Evolutionary conservation across 2,888 invertebrate genomes (phyloP), one percentile per base, ranked within the genome.

Genomic region (Ennomos erosarius): DNA sequence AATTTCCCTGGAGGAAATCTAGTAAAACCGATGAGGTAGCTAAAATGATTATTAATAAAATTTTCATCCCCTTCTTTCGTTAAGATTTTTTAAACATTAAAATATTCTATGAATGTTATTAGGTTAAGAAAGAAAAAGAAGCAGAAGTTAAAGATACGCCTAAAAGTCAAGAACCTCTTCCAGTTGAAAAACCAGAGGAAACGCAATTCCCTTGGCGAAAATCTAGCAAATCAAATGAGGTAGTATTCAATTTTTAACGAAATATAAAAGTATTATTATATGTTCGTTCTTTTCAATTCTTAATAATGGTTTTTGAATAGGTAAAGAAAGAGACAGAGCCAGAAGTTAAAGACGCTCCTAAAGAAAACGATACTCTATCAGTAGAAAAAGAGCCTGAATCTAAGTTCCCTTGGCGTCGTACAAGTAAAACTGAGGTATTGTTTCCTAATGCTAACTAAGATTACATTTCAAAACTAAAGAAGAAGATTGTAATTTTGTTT

Each of bases 361-460:
- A 60, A 36, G 54, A 26, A 9, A n/a, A 53, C 12, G 44, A 50
- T 8, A 57, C 37, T n/a, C n/a, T 47, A 46, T 64, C 66, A 1
- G 35, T 61, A 10, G 68, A 73, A 50, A 66, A 66, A 52, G 63
- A 68, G 9, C 62, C 54, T 51, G 67, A 70, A 5, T 48, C 64
- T 38, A 70, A 67, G 16, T 62, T 59, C n/a, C 64, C 68, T 48
- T 59, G 62, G 64, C 65, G 64, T 39, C 59, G 58, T 51, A 48
- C 65, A 38, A 60, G 46, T 51, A 76, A 75, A 62, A 46, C 68
- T 36, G 78, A 81, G 81, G 81, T 82, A 74, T 16, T 39, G 1
- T 26, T 26, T 26, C 6, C 26, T 26, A 26, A 26, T 6, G 6
- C 26, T 4, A 6, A 26, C 26, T 26, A 6, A 4, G 26, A 26